A percentile compares a stretch with the other conserved stretches of the same genome.
Conservation (phyloP, 2,888 invertebrate genomes). For the Dasypogon diadema region DNA sequence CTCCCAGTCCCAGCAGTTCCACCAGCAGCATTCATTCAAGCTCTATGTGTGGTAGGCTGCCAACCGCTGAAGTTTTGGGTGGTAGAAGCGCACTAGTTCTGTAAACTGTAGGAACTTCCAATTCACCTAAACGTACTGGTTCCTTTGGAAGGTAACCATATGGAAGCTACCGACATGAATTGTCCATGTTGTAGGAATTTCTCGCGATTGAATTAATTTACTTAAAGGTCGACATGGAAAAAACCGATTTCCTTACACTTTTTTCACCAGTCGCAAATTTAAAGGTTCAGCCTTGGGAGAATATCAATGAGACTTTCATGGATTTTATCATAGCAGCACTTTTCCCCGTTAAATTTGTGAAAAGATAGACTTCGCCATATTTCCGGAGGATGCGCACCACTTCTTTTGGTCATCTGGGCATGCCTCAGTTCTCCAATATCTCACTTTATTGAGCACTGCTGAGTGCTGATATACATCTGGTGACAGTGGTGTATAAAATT, state of each 20-base stretch:
- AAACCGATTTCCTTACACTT: not conserved
- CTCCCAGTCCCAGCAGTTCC: not conserved
- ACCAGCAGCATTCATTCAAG: not conserved
- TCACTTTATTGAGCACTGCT: too few relatives aligned
- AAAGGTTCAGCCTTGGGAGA: not conserved
- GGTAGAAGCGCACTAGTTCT: not conserved
- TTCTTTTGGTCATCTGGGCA: too few relatives aligned
- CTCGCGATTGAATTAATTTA: not conserved
- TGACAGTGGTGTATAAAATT: not conserved
- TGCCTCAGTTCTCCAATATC: too few relatives aligned
- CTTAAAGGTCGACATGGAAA: not conserved
- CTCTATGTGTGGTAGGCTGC: too few relatives aligned
- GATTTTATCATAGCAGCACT: not conserved
- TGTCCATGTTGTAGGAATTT: not conserved
- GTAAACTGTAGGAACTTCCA: not conserved
- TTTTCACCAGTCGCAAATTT: not conserved
- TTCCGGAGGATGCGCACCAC: constrained; percentile 19
- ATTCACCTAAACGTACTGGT: not conserved
- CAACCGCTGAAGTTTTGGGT: not conserved
- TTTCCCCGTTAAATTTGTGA: not conserved
- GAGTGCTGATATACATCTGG: too few relatives aligned
- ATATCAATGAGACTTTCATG: not conserved
- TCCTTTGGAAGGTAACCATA: not conserved
- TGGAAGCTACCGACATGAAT: not conserved
- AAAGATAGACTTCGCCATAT: not conserved